Evolutionary conservation across 2,888 invertebrate species (phyloP).

Genomic region (Chrysolina haemoptera): DNA sequence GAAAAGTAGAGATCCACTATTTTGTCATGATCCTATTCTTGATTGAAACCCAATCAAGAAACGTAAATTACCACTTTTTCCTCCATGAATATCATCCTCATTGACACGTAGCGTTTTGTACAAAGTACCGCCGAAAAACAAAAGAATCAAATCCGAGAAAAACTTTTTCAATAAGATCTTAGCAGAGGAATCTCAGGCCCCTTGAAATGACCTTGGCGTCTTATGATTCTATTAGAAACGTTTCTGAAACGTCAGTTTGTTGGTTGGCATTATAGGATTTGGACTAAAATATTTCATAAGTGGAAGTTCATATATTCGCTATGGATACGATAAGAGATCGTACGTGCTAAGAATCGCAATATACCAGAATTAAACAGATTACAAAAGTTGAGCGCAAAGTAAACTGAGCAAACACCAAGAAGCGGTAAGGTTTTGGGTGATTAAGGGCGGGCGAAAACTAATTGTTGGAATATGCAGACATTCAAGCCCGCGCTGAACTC

Average conservation of each 20-base stretch:
- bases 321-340: constrained; percentile 46
- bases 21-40: too few relatives aligned
- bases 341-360: constrained; percentile 48
- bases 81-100: background rate
- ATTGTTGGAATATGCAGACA: constrained; percentile 46
- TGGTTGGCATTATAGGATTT: constrained; percentile 38
- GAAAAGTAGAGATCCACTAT: too few relatives aligned
- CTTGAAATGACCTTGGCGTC: background rate
- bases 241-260: constrained; percentile 10
- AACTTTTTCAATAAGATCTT: constrained; percentile 12
- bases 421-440: constrained; percentile 48
- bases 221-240: background rate
- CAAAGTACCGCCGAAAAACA: background rate
- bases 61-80: too few relatives aligned
- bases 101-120: background rate
- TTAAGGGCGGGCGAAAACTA: constrained; percentile 44
- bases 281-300: constrained; percentile 44
- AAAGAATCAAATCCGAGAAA: background rate
- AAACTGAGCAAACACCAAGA: constrained; percentile 48
- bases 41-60: too few relatives aligned
- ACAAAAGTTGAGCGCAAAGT: constrained; percentile 45
- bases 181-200: background rate
- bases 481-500: constrained; percentile 32
- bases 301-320: constrained; percentile 49
- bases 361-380: constrained; percentile 44